phyloP scores from a whole-genome alignment of 2,113 vertebrate species.

The Scomber scombrus region DNA sequence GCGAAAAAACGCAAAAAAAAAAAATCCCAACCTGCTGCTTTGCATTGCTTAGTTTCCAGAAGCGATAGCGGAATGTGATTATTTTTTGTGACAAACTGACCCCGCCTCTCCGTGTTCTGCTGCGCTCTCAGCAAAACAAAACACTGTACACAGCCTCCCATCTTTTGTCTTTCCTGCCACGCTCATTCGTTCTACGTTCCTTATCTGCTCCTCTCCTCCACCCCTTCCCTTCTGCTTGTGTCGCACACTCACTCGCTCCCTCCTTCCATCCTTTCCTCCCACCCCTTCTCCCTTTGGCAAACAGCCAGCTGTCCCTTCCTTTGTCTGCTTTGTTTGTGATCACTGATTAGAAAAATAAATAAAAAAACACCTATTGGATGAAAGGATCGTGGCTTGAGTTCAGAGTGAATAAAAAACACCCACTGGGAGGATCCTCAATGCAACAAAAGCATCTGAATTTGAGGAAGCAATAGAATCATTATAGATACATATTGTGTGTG shows the following conservation, averaged over 20 bases:
- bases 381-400: slow-evolving; percentile 18
- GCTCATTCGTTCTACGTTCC: slow-evolving; percentile 47
- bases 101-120: slow-evolving; percentile 43
- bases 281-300: slow-evolving; percentile 53
- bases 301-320: slow-evolving; percentile 52
- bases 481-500: not conserved
- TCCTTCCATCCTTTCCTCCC: slow-evolving; percentile 1
- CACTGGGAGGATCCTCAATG: not conserved
- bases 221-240: slow-evolving; percentile 27
- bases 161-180: slow-evolving; percentile 64
- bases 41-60: slow-evolving; percentile 31
- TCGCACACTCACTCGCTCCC: not conserved
- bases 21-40: slow-evolving; percentile 39
- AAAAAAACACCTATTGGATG: slow-evolving; percentile 31
- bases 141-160: slow-evolving; percentile 39
- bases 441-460: slow-evolving; percentile 22
- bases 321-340: slow-evolving; percentile 69
- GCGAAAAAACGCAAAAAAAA: slow-evolving; percentile 29
- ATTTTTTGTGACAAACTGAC: slow-evolving; percentile 51
- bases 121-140: slow-evolving; percentile 44
- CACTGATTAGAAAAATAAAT: slow-evolving; percentile 59
- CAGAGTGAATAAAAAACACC: slow-evolving; percentile 5
- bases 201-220: slow-evolving; percentile 38
- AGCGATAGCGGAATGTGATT: slow-evolving; percentile 39
- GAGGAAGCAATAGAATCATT: not conserved